Base-by-base conservation (phyloP, 2,888 invertebrate genomes). In the Galeruca laticollis region DNA sequence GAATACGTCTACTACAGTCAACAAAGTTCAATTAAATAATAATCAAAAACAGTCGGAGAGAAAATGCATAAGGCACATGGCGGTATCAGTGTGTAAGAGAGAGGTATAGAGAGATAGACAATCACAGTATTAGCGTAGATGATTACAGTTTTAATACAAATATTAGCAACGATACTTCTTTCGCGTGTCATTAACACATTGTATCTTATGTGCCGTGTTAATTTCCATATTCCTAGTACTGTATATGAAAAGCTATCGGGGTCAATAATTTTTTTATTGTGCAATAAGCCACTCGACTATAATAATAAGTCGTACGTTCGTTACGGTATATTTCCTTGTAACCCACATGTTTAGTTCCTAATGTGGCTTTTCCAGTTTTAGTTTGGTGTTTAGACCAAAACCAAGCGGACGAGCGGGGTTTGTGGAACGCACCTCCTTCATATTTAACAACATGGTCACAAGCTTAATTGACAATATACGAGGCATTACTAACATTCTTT, bases 251-350 rank as follows among this genome's bases (percentile, higher is more conserved):
- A 33, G 9, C 33, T 37, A 37, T 13, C 37, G 37, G 11, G 6
- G 8, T 37, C 6, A 9, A 47, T 47, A 4, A 47, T 47, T 47
- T 6, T 47, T 18, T n/a, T n/a, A n/a, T 54, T 10, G 0, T 26
- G 21, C 13, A 31, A 54, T 31, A 54, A 54, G 54, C 54, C n/a
- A 13, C 54, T 26, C 31, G 0, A 54, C 54, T 54, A 54, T 54
- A 60, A 54, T 54, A 60, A 56, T 56, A 56, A 64, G 31, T 64
- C 56, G 61, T 43, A 60, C 66, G 71, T 75, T 74, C 65, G 73
- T 79, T 77, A 77, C 79, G 79, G 78, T 76, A 76, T 51, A 70
- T 78, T 79, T 79, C 77, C 79, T 77, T 76, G 70, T 79, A 77
- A 79, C 79, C 77, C 69, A 78, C 76, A 77, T 77, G 40, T 33